phyloP scores from a whole-genome alignment of 2,797 vertebrate genomes.

The Anomalospiza imberbis region DNA sequence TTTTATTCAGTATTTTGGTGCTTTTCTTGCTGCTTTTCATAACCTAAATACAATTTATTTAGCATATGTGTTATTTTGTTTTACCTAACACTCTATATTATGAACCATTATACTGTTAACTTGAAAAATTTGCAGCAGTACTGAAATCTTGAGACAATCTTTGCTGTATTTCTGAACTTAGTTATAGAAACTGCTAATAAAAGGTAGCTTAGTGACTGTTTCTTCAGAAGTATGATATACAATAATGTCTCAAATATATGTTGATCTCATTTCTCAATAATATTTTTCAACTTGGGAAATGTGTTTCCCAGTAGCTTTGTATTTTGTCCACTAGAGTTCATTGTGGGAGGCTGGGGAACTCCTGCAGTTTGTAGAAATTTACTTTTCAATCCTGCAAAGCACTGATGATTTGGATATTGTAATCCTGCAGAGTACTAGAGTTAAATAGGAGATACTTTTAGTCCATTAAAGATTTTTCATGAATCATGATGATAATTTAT shows the following conservation, averaged over 20 bases:
- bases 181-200: constrained; percentile 49
- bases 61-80: neutral
- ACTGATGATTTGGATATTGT: constrained; percentile 5
- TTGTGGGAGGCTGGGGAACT: neutral
- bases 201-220: constrained; percentile 49
- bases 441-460: constrained; percentile 20
- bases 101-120: constrained; percentile 21
- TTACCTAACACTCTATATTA: neutral
- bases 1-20: neutral
- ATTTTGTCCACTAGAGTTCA: neutral
- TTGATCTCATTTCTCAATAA: constrained; percentile 11
- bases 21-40: constrained; percentile 24
- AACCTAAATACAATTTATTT: neutral
- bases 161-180: constrained; percentile 45
- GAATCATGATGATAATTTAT: neutral
- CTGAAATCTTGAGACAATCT: constrained; percentile 42
- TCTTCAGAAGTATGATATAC: constrained; percentile 7
- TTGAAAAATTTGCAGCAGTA: constrained; percentile 23
- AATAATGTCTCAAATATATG: constrained; percentile 12
- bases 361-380: neutral
- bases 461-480: constrained; percentile 34
- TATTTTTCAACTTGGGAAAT: neutral
- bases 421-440: neutral
- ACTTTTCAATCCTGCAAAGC: neutral
- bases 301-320: neutral